Evolutionary conservation across 2,888 invertebrate species (phyloP).

Genomic region (Ormia ochracea): DNA sequence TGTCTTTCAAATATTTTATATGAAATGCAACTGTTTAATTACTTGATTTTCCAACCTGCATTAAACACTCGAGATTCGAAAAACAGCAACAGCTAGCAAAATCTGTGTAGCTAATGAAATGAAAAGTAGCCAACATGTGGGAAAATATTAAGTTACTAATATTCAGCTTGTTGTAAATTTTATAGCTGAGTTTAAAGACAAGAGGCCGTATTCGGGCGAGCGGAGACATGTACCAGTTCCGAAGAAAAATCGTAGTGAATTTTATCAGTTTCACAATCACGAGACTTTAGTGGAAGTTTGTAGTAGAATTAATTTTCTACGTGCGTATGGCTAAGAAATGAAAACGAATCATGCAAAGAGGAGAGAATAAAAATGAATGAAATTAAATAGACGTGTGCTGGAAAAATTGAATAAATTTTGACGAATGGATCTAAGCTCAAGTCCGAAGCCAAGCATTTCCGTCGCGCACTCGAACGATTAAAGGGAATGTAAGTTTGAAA

Average conservation of each 20-base stretch:
- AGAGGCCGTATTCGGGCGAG: conserved; percentile 4
- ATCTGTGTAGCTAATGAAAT: not conserved
- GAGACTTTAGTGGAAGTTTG: too few relatives aligned
- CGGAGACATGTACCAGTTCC: not conserved
- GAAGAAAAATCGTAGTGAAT: not conserved
- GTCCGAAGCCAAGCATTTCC: too few relatives aligned
- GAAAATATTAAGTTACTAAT: not conserved
- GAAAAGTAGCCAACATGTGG: not conserved
- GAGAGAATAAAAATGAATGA: too few relatives aligned
- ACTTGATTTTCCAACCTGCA: conserved; percentile 25
- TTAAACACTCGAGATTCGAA: not conserved
- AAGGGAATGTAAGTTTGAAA: too few relatives aligned
- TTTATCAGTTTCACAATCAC: too few relatives aligned
- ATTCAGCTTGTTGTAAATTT: not conserved
- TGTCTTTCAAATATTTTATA: not conserved
- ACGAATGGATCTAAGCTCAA: too few relatives aligned
- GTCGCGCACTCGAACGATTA: too few relatives aligned
- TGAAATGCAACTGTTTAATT: conserved; percentile 43
- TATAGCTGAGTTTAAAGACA: not conserved
- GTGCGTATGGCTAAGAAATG: too few relatives aligned
- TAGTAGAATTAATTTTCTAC: too few relatives aligned
- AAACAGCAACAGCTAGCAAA: not conserved
- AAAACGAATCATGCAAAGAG: too few relatives aligned
- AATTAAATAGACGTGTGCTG: too few relatives aligned
- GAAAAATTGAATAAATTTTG: too few relatives aligned